Conservation (phyloP, 2,113 vertebrate genomes). For the Toxotes jaculatrix region DNA sequence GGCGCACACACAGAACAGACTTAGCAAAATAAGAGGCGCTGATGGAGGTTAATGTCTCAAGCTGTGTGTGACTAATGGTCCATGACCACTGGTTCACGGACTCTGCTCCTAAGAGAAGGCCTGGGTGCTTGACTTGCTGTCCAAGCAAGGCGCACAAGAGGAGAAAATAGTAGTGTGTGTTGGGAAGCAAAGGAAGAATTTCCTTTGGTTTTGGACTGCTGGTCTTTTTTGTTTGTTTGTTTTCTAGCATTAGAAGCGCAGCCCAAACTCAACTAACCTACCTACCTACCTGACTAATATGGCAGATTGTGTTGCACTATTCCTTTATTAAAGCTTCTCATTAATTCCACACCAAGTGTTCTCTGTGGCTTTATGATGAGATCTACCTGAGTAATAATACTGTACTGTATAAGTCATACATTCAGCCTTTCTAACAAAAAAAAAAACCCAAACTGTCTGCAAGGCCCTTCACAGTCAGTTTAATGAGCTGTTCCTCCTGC, state of each 20-base stretch:
- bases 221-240: not conserved
- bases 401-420: constrained; percentile 16
- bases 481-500: constrained; percentile 56
- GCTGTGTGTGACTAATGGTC: constrained; percentile 51
- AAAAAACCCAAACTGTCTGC: constrained; percentile 43
- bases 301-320: not conserved
- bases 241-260: not conserved
- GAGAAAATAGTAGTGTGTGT: not conserved
- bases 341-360: constrained; percentile 7
- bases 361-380: not conserved
- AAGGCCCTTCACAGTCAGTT: constrained; percentile 23
- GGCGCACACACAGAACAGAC: not conserved
- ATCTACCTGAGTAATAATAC: constrained; percentile 22
- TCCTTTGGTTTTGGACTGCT: not conserved
- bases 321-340: not conserved
- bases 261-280: too few species aligned
- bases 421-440: constrained; percentile 29
- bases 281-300: not conserved
- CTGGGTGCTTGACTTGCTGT: constrained; percentile 31
- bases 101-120: constrained; percentile 11
- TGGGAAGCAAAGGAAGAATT: not conserved
- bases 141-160: not conserved
- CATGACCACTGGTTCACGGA: constrained; percentile 18
- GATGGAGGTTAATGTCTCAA: constrained; percentile 61
- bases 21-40: not conserved